Base-by-base conservation (phyloP, 2,113 vertebrate species). In the Labeo catla region DNA sequence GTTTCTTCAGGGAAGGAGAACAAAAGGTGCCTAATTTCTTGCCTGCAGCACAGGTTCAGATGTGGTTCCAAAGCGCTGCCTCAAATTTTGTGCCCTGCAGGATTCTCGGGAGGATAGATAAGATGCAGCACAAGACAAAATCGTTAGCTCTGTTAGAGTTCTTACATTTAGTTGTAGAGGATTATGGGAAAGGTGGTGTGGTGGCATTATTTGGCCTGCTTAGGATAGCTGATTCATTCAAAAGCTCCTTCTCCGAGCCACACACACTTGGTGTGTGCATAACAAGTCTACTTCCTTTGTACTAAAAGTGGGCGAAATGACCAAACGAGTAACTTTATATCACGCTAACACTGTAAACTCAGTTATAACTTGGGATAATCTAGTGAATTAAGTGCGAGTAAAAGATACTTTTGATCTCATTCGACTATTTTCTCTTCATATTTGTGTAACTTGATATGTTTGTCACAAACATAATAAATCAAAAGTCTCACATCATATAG, bases 171-270 rank as follows among this genome's bases (percentile, higher is more conserved):
- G 84, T 13, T 79, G 84, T 11, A 65, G 81, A 65, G 86, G 91
- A 90, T 91, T 89, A 87, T 87, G 90, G 92, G 90, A 88, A 88
- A 74, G 81, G 88, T 89, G 85, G 8, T 90, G 91, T 65, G 87
- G 91, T 52, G 28, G 19, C 72, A 84, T 92, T 92, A 94, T 91
- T 89, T 93, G 90, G 89, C 86, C 89, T 83, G 76, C 87, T 68
- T 76, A 91, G 89, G 79, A 84, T 83, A 81, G 50, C 72, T 79
- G 86, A 66, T 76, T 91, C 15, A 13, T 59, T 61, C 0, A 39
- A 86, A 19, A 74, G 16, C 13, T 47, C 39, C 47, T 52, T 50
- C 16, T 39, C 36, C n/a, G 5, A 45, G 11, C n/a, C 45, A 34
- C 21, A 61, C 50, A 50, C 45, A 70, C 36, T 28, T 28, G 6